Base-by-base conservation (phyloP, 2,888 invertebrate genomes). In the Oxyteleia sp. region DNA sequence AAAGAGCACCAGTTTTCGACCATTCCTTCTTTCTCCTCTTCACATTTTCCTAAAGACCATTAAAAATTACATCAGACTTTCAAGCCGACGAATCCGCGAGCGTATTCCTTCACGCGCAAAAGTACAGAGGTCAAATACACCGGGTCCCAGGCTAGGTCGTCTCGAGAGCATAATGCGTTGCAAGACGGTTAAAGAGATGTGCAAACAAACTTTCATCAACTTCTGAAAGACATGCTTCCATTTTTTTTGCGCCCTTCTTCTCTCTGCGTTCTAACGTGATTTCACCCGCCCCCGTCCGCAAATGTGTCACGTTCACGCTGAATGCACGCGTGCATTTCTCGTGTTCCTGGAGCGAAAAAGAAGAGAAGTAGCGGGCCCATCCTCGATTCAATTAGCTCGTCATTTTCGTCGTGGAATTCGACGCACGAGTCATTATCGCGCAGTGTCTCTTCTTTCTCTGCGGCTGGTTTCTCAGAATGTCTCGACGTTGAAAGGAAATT, bases 121-220 rank as follows among this genome's bases (percentile, higher is more conserved):
- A 86, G 86, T 82, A 85, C 82, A 86, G 89, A 90, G 89, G 88
- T 88, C 89, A 89, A 90, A 91, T 89, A 91, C 91, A 90, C 47
- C 83, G 89, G 90, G 91, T 84, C 69, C 87, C 89, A 89, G 90
- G 91, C 88, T 89, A 91, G 88, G 83, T 88, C 89, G 90, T 90
- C 90, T 91, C 91, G 88, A 92, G 91, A 90, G 90, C 89, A 86
- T 90, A 90, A 90, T 90, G 90, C 90, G 88, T 90, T 86, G 87
- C 87, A 88, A 88, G 87, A 87, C 86, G 86, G 88, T 84, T 87
- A 89, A 90, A 90, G 90, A 89, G 89, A 87, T 88, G 87, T 89
- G 89, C 89, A 90, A 90, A 90, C 90, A 88, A 89, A 87, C 88
- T 90, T 89, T 89, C 89, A 89, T 88, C 86, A 88, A 89, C 89